Evolutionary conservation across 2,113 vertebrate species (phyloP).

Genomic region (Anoura caudifer): DNA sequence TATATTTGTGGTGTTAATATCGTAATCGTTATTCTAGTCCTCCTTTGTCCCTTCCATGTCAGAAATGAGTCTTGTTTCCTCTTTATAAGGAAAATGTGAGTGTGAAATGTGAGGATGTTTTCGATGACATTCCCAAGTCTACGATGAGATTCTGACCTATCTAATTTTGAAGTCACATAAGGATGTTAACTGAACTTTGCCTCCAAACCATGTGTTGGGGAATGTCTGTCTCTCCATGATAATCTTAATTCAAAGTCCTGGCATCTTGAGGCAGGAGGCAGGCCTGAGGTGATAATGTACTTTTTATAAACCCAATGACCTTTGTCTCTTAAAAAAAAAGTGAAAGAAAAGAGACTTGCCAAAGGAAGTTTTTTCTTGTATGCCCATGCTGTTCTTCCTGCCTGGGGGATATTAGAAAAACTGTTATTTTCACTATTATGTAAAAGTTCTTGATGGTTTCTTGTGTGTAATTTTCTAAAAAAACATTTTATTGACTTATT

Average conservation of each 20-base stretch:
- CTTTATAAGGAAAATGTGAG: neutral
- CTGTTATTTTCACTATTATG: conserved; percentile 36
- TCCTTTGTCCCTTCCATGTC: neutral
- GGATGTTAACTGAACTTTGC: neutral
- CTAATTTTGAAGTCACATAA: neutral
- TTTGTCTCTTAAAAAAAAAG: neutral
- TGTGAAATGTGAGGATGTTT: neutral
- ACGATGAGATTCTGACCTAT: neutral
- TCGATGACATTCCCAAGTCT: neutral
- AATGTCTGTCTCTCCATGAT: neutral
- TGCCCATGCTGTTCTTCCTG: conserved; percentile 59
- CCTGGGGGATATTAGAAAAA: conserved; percentile 31
- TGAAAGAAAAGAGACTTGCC: conserved; percentile 13
- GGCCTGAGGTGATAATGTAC: neutral
- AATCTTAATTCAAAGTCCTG: neutral
- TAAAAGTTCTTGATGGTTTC: conserved; percentile 18
- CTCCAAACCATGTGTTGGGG: neutral
- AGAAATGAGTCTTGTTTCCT: neutral
- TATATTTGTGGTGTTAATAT: neutral
- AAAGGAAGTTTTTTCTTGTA: conserved; percentile 42
- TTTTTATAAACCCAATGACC: neutral
- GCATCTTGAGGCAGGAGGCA: neutral
- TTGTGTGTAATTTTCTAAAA: neutral
- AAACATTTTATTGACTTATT: too few species aligned
- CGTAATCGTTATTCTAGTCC: neutral